Percentiles rank a stretch among this genome's conserved stretches.
These are phyloP conservation scores for Sesia bembeciformis DNA, from an alignment of 2,888 invertebrate genomes.

Conservation along the genomic window DNA sequence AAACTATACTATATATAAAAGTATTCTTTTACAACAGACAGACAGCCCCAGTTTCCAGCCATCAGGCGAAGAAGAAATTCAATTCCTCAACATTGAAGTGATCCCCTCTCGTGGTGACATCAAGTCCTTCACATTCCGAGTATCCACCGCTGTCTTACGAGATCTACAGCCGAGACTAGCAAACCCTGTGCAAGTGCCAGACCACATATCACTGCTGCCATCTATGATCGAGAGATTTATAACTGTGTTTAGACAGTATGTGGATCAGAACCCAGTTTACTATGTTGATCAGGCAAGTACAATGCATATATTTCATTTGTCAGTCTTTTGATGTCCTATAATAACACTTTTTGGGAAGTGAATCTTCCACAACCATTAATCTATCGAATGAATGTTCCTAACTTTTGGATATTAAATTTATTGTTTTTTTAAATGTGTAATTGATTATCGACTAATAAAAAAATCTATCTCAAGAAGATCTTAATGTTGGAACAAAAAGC, in stretches of 20 bases:
- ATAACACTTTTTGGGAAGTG: too few relatives aligned
- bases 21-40: conserved; percentile 44
- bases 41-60: conserved; percentile 82
- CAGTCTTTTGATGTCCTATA: too few relatives aligned
- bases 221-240: conserved; percentile 89
- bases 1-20: not conserved
- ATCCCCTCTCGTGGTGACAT: conserved; percentile 77
- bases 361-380: too few relatives aligned
- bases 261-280: conserved; percentile 80
- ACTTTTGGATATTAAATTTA: too few relatives aligned
- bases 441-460: too few relatives aligned
- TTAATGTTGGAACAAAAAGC: too few relatives aligned
- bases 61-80: conserved; percentile 79
- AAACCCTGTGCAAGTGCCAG: conserved; percentile 42
- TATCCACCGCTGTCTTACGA: conserved; percentile 85
- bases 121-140: conserved; percentile 78
- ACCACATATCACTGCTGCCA: conserved; percentile 72
- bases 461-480: too few relatives aligned
- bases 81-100: conserved; percentile 88
- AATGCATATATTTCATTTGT: too few relatives aligned
- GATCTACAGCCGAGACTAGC: conserved; percentile 74
- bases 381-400: too few relatives aligned
- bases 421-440: too few relatives aligned
- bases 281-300: conserved; percentile 65
- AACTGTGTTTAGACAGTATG: conserved; percentile 85